Evolutionary conservation across 2,113 vertebrate genomes (phyloP).

Genomic region (Poeciliopsis prolifica): DNA sequence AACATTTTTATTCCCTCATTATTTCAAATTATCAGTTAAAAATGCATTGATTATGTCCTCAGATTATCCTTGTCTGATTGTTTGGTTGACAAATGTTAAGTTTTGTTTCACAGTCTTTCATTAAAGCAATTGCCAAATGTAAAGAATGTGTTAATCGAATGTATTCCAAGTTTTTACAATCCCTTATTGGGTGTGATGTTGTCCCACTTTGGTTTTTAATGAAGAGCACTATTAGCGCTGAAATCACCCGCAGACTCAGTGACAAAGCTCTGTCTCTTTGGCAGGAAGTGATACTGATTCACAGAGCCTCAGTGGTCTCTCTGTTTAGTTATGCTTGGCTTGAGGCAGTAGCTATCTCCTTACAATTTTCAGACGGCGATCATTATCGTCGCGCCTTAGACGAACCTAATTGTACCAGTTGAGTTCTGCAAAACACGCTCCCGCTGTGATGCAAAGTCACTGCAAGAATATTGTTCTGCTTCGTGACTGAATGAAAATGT

Average conservation of each 20-base stretch:
- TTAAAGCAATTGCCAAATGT: slow-evolving; percentile 33
- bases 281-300: slow-evolving; percentile 69
- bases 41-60: neutral
- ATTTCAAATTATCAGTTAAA: neutral
- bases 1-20: neutral
- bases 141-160: slow-evolving; percentile 19
- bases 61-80: neutral
- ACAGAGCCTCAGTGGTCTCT: slow-evolving; percentile 57
- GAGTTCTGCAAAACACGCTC: slow-evolving; percentile 57
- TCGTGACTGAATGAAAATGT: slow-evolving; percentile 37
- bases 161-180: slow-evolving; percentile 39
- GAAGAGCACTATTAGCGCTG: slow-evolving; percentile 63
- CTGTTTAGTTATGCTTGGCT: slow-evolving; percentile 70
- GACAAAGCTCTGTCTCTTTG: slow-evolving; percentile 67
- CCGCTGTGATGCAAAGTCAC: slow-evolving; percentile 41
- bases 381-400: slow-evolving; percentile 67
- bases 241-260: slow-evolving; percentile 68
- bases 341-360: slow-evolving; percentile 63
- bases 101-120: slow-evolving; percentile 12
- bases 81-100: too few species aligned
- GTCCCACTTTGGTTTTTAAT: slow-evolving; percentile 57
- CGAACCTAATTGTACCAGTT: slow-evolving; percentile 66
- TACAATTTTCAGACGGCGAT: slow-evolving; percentile 64
- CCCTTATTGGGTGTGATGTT: slow-evolving; percentile 50
- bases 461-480: slow-evolving; percentile 49